These are phyloP conservation scores for Cryptotis parvus DNA, from an alignment of 2,113 vertebrate genomes.

Conservation along the genomic window DNA sequence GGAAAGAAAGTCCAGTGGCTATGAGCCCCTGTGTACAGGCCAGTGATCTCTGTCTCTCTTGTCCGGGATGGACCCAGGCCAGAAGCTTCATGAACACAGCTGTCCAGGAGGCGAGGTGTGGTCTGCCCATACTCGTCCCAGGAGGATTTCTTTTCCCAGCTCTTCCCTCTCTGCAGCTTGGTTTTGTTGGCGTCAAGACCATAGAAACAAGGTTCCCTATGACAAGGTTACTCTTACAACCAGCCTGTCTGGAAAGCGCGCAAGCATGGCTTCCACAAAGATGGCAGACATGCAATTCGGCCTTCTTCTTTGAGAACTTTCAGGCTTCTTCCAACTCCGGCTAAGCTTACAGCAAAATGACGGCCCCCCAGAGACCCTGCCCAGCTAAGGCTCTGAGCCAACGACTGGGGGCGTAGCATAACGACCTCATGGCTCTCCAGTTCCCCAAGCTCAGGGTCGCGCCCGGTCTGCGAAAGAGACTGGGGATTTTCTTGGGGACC, in stretches of 20 bases:
- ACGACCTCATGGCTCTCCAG: too few relatives aligned
- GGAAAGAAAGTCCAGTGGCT: neutral
- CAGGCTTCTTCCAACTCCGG: neutral
- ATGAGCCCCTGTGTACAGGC: neutral
- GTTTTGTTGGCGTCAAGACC: constrained; percentile 8
- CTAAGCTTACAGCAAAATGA: neutral
- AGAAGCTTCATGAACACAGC: fast-evolving
- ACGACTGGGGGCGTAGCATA: neutral
- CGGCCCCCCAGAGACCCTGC: neutral
- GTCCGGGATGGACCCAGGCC: too few relatives aligned
- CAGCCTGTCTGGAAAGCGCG: neutral
- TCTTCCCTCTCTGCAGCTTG: neutral
- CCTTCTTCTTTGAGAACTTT: neutral
- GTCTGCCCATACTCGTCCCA: neutral
- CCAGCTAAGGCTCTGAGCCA: neutral
- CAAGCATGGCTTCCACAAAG: neutral
- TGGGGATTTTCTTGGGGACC: neutral
- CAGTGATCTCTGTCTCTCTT: neutral
- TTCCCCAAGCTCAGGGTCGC: neutral
- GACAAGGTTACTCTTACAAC: neutral
- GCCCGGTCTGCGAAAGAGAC: too few relatives aligned
- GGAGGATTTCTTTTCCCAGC: neutral
- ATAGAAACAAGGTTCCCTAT: neutral
- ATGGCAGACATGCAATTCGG: neutral
- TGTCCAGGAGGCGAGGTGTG: fast-evolving